phyloP scores from a whole-genome alignment of 2,113 vertebrate genomes.

The Diglossa brunneiventris region DNA sequence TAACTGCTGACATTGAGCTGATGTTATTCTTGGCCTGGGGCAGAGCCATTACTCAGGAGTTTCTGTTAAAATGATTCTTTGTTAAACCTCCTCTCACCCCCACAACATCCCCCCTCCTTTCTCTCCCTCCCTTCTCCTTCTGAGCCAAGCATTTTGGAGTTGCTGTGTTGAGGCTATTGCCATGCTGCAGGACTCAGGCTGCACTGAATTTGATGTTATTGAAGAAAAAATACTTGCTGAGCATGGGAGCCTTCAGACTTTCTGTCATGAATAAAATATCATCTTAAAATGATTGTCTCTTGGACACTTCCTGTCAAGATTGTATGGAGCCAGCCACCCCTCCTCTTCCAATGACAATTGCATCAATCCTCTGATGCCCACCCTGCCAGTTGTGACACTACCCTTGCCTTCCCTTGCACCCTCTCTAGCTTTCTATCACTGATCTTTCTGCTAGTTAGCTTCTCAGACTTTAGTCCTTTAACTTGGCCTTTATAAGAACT shows the following conservation, averaged over 20 bases:
- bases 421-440: not conserved
- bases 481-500: not conserved
- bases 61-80: constrained; percentile 85
- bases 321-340: not conserved
- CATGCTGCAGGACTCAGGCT: not conserved
- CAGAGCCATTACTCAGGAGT: constrained; percentile 79
- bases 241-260: not conserved
- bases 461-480: not conserved
- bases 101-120: constrained; percentile 29
- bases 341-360: not conserved
- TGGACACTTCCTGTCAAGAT: not conserved
- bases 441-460: not conserved
- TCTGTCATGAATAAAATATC: not conserved
- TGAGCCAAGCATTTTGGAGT: constrained; percentile 48
- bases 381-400: not conserved
- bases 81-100: constrained; percentile 73
- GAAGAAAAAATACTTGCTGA: constrained; percentile 28
- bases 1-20: constrained; percentile 83
- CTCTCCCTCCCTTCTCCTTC: constrained; percentile 56
- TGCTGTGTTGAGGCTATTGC: constrained; percentile 53
- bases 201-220: constrained; percentile 30
- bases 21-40: constrained; percentile 84
- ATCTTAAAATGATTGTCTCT: not conserved
- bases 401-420: not conserved
- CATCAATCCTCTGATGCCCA: not conserved